Evolutionary conservation across 2,797 vertebrate species (phyloP).

Genomic region (Choloepus didactylus): DNA sequence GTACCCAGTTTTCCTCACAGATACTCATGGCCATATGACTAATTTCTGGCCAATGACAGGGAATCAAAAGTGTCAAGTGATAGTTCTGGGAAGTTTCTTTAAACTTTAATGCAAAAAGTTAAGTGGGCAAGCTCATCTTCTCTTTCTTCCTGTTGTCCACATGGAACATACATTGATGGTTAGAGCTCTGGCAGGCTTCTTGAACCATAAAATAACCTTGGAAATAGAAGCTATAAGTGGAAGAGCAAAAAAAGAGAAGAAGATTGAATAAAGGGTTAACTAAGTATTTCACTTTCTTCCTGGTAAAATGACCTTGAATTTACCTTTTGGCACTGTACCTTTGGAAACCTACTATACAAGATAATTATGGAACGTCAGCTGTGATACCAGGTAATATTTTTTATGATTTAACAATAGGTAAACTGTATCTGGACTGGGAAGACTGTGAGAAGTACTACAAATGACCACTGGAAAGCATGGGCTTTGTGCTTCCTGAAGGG

Average conservation of each 20-base stretch:
- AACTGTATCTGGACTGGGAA: background rate
- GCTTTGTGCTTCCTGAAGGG: background rate
- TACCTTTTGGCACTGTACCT: background rate
- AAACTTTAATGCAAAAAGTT: background rate
- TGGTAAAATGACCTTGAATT: background rate
- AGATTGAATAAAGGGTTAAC: background rate
- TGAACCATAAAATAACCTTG: background rate
- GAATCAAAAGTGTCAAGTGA: background rate
- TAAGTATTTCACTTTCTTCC: background rate
- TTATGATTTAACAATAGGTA: slow-evolving; percentile 10
- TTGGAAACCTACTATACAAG: background rate
- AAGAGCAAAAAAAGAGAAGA: background rate
- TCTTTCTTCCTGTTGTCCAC: background rate
- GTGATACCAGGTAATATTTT: background rate
- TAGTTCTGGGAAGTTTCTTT: background rate
- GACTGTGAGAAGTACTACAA: background rate
- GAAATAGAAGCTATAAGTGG: background rate
- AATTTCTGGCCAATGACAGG: background rate
- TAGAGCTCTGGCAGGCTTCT: background rate
- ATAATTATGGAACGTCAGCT: background rate
- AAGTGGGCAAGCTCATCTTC: background rate
- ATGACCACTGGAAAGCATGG: background rate
- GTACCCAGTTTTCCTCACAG: background rate
- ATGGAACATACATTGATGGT: background rate
- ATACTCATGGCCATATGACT: background rate